phyloP scores from a whole-genome alignment of 2,797 vertebrate genomes.

The Serranus cabrilla region DNA sequence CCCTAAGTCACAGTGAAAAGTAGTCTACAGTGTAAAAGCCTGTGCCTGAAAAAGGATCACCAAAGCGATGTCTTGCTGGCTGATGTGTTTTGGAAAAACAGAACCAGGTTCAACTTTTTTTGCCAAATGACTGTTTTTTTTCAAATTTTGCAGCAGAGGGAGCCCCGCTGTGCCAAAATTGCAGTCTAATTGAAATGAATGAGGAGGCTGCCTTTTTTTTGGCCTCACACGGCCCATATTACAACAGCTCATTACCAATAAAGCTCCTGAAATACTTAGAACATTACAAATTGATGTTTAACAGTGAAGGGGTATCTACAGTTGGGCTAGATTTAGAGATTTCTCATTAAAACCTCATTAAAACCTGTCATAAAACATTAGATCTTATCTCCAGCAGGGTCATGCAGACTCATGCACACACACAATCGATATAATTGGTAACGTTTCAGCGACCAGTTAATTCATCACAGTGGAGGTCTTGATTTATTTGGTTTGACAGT shows the following conservation, averaged over 20 bases:
- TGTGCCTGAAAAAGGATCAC: slow-evolving; percentile 7
- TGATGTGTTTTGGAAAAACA: slow-evolving; percentile 21
- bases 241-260: slow-evolving; percentile 24
- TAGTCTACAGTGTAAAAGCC: slow-evolving; percentile 6
- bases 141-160: background rate
- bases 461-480: slow-evolving; percentile 47
- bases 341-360: slow-evolving; percentile 43
- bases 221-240: slow-evolving; percentile 3
- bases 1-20: background rate
- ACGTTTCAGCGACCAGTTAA: slow-evolving; percentile 55
- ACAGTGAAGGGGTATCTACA: background rate
- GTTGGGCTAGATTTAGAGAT: slow-evolving; percentile 3
- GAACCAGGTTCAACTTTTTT: slow-evolving; percentile 20
- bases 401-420: background rate
- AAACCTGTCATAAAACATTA: slow-evolving; percentile 22
- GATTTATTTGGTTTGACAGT: slow-evolving; percentile 58
- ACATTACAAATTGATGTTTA: slow-evolving; percentile 1
- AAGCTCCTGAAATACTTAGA: background rate
- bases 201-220: background rate
- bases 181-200: slow-evolving; percentile 41
- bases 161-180: slow-evolving; percentile 29
- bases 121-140: slow-evolving; percentile 25
- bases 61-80: background rate
- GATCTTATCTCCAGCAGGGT: background rate
- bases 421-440: slow-evolving; percentile 51